Base-by-base conservation (phyloP, 2,113 vertebrate species). In the Atrichornis clamosus region DNA sequence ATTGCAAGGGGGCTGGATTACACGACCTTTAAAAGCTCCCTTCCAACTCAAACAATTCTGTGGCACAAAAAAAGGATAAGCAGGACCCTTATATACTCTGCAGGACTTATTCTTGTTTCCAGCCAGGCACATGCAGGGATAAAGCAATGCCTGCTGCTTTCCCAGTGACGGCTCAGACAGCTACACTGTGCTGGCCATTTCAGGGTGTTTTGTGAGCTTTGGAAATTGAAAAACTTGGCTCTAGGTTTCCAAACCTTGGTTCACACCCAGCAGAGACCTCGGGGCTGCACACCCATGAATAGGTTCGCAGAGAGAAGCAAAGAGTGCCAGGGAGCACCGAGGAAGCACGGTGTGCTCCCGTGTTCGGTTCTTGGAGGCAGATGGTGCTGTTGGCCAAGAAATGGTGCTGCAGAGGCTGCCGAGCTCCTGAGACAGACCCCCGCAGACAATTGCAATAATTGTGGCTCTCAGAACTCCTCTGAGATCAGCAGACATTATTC, bases 311-410 rank as follows among this genome's bases (percentile, higher is more conserved):
- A 20, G 26, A 32, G 70, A 59, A 77, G 35, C 6, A 6, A 24
- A 30, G 21, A 10, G 33, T 17, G 39, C 17, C 64, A 24, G 19
- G 59, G 74, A 93, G 3, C 35, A 21, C 7, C 11, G 12, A 5
- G 2, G 33, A 73, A 67, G 15, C 17, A 6, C 4, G 1, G 6
- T 3, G 28, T 47, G 90, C 94, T 94, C 92, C 42, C 28, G 30
- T 52, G 11, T 11, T 74, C 1, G 0, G 5, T 17, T 82, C 16
- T 46, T 47, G 79, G 93, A 93, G 96, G 89, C 80, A 98, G 98
- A 78, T 97, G 98, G 97, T 85, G 97, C 96, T 97, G 50, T 97
- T 81, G 74, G 69, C 96, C 95, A 97, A 95, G 95, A 64, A 97
- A 98, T 92, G 0, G 6, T 50, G 44, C 39, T 5, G 11, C 14